A percentile compares a stretch with the other conserved stretches of the same genome.
These are phyloP conservation scores for Apamea monoglypha DNA, from an alignment of 2,888 invertebrate species.

Conservation along the genomic window DNA sequence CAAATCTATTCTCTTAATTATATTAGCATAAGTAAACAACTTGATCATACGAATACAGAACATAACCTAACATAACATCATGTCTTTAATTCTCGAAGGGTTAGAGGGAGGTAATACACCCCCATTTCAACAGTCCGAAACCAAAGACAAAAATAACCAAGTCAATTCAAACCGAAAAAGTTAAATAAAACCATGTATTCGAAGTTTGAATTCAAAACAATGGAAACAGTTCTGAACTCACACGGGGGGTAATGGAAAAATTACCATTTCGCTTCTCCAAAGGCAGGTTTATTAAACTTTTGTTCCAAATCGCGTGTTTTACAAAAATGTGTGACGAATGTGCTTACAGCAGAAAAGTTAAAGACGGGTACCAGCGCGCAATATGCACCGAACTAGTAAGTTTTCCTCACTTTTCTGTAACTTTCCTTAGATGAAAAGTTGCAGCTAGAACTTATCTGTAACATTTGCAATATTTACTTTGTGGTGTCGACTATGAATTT, in stretches of 20 bases:
- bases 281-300: conserved; percentile 61
- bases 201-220: conserved; percentile 48
- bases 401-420: conserved; percentile 18
- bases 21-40: neutral
- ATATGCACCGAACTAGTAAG: conserved; percentile 33
- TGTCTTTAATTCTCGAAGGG: neutral
- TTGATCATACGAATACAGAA: neutral
- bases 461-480: conserved; percentile 60
- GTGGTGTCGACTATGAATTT: conserved; percentile 32
- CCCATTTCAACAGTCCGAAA: neutral
- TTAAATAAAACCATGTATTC: conserved; percentile 42
- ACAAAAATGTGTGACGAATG: conserved; percentile 34
- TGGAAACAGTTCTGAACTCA: conserved; percentile 54
- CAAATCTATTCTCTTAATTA: neutral
- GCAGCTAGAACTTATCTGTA: conserved; percentile 47
- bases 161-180: conserved; percentile 30
- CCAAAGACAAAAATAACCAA: conserved; percentile 1
- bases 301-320: conserved; percentile 36
- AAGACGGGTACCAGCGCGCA: conserved; percentile 30
- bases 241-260: conserved; percentile 72
- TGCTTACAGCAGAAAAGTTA: conserved; percentile 28
- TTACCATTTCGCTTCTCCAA: conserved; percentile 69
- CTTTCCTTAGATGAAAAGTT: conserved; percentile 35
- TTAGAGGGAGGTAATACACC: neutral
- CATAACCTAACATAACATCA: neutral